Percentiles rank a stretch among this genome's conserved stretches.
Evolutionary conservation across 2,888 invertebrate species (phyloP).

Genomic region (Lacanobia oleracea): DNA sequence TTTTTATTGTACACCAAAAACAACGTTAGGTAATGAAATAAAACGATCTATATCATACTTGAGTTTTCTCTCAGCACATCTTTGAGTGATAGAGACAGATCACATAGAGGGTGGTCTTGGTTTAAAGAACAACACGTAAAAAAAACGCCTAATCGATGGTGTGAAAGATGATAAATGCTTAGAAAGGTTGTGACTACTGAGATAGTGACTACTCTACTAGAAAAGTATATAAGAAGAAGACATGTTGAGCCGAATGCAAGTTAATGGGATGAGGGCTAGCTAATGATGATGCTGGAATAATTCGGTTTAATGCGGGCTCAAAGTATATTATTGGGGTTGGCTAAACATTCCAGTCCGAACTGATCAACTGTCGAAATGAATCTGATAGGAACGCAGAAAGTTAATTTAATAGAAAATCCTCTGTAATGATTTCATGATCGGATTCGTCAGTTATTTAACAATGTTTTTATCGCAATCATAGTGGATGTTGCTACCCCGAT

Average conservation of each 20-base stretch:
- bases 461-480: background rate
- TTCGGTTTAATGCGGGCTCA: background rate
- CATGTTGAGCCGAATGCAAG: background rate
- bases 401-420: background rate
- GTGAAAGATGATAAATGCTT: background rate
- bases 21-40: background rate
- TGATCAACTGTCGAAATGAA: background rate
- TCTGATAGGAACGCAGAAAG: background rate
- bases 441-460: background rate
- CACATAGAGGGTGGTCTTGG: background rate
- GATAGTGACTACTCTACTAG: background rate
- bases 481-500: background rate
- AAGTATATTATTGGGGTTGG: background rate
- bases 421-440: background rate
- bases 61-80: background rate
- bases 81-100: background rate
- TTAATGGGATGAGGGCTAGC: background rate
- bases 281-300: background rate
- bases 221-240: background rate
- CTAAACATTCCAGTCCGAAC: background rate
- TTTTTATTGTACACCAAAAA: background rate
- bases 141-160: background rate
- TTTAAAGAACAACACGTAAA: background rate
- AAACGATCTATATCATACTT: background rate
- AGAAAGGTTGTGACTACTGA: background rate